Evolutionary conservation across 2,888 invertebrate genomes (phyloP).

Genomic region (Athetis lepigone): DNA sequence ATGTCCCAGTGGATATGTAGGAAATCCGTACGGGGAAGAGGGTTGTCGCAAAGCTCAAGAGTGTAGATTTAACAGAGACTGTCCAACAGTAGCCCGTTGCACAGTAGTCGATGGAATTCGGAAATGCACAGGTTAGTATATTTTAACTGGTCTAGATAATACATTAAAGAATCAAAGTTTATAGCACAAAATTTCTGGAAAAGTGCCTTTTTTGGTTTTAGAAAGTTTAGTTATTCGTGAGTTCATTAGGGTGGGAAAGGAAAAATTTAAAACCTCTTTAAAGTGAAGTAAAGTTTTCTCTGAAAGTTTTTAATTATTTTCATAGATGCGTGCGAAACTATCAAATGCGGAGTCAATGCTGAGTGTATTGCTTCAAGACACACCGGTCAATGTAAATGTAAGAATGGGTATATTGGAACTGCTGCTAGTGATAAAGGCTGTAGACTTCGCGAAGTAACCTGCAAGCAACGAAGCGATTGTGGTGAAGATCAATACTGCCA

Average conservation of each 20-base stretch:
- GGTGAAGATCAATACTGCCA: slow-evolving; percentile 95
- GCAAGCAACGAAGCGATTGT: slow-evolving; percentile 93
- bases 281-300: not conserved
- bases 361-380: slow-evolving; percentile 95
- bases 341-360: slow-evolving; percentile 95
- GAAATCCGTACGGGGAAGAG: slow-evolving; percentile 95
- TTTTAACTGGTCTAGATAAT: too few relatives aligned
- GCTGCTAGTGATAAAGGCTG: slow-evolving; percentile 94
- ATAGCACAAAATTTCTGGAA: too few relatives aligned
- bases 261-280: too few relatives aligned
- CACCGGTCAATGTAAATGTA: slow-evolving; percentile 94
- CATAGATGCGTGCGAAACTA: slow-evolving; percentile 94
- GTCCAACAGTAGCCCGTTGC: slow-evolving; percentile 95
- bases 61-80: slow-evolving; percentile 94
- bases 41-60: slow-evolving; percentile 96
- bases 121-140: slow-evolving; percentile 93
- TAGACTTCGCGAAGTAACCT: slow-evolving; percentile 93
- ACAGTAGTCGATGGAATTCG: slow-evolving; percentile 92
- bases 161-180: too few relatives aligned
- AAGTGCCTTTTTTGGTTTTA: too few relatives aligned
- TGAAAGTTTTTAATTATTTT: not conserved
- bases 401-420: slow-evolving; percentile 94
- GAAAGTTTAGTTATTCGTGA: too few relatives aligned
- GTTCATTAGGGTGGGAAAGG: too few relatives aligned
- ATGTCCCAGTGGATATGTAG: slow-evolving; percentile 95